A percentile compares a stretch with the other conserved stretches of the same genome.
These are phyloP conservation scores for Triplophysa yarkandensis DNA, from an alignment of 2,797 vertebrate species.

Conservation along the genomic window DNA sequence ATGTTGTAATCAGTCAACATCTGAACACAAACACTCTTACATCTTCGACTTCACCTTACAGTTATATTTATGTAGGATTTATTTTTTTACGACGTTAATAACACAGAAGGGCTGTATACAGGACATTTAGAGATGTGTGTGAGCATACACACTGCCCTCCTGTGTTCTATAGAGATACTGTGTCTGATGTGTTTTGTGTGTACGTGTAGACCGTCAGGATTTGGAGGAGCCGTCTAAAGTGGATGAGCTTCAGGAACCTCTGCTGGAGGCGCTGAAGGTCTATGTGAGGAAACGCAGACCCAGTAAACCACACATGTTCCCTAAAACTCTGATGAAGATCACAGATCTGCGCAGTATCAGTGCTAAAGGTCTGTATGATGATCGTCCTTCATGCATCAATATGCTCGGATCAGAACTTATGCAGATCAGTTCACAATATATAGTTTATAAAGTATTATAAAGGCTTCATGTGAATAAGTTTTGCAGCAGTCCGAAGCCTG, in stretches of 20 bases:
- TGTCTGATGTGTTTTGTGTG: slow-evolving; percentile 17
- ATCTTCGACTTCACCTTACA: too few species aligned
- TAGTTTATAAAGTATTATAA: too few species aligned
- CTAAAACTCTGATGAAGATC: slow-evolving; percentile 99
- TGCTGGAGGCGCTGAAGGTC: slow-evolving; percentile 95
- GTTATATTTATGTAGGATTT: too few species aligned
- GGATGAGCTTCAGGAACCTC: slow-evolving; percentile 93
- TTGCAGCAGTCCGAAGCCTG: too few species aligned
- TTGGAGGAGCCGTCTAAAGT: slow-evolving; percentile 95
- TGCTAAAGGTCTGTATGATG: slow-evolving; percentile 84
- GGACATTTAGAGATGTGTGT: neutral
- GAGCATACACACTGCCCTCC: neutral
- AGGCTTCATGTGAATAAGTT: too few species aligned
- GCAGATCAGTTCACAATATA: too few species aligned
- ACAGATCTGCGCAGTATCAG: slow-evolving; percentile 98
- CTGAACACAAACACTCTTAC: neutral
- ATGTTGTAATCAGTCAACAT: neutral
- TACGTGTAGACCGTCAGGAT: slow-evolving; percentile 75
- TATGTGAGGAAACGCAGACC: slow-evolving; percentile 94
- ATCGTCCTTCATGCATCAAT: too few species aligned
- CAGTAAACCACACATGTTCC: slow-evolving; percentile 97
- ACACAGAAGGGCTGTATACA: neutral
- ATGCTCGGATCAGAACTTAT: too few species aligned
- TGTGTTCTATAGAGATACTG: neutral
- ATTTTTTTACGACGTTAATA: too few species aligned